Evolutionary conservation across 2,797 vertebrate species (phyloP).

Genomic region (Melanotaenia boesemani): DNA sequence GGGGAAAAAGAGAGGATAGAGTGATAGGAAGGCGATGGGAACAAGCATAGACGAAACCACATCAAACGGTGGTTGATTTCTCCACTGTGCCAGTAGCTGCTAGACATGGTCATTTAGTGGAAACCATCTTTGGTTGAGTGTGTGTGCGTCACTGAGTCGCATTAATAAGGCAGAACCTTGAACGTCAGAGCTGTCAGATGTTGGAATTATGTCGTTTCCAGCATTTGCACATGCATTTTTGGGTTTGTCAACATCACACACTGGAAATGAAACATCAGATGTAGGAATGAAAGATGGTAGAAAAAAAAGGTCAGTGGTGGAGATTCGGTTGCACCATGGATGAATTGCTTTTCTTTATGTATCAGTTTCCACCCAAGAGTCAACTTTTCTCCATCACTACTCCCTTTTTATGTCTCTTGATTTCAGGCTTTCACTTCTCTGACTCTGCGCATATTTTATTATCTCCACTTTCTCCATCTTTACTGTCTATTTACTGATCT

Average conservation of each 20-base stretch:
- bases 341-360: slow-evolving; percentile 35
- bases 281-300: neutral
- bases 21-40: slow-evolving; percentile 55
- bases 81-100: slow-evolving; percentile 31
- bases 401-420: slow-evolving; percentile 13
- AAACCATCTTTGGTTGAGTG: slow-evolving; percentile 8
- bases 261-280: slow-evolving; percentile 32
- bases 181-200: slow-evolving; percentile 45
- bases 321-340: slow-evolving; percentile 27
- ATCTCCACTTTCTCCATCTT: neutral
- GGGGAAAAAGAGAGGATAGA: slow-evolving; percentile 39
- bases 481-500: slow-evolving; percentile 14
- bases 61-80: slow-evolving; percentile 70
- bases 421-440: slow-evolving; percentile 24
- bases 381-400: slow-evolving; percentile 22
- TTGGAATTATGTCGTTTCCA: slow-evolving; percentile 41
- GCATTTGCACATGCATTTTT: neutral
- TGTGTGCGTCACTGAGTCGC: slow-evolving; percentile 13
- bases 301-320: neutral
- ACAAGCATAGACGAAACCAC: slow-evolving; percentile 60
- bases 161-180: slow-evolving; percentile 29
- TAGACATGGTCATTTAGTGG: slow-evolving; percentile 61
- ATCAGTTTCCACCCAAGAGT: slow-evolving; percentile 39
- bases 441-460: slow-evolving; percentile 10
- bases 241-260: neutral